Evolutionary conservation across 2,113 vertebrate genomes (phyloP).

Genomic region (Oncorhynchus keta): DNA sequence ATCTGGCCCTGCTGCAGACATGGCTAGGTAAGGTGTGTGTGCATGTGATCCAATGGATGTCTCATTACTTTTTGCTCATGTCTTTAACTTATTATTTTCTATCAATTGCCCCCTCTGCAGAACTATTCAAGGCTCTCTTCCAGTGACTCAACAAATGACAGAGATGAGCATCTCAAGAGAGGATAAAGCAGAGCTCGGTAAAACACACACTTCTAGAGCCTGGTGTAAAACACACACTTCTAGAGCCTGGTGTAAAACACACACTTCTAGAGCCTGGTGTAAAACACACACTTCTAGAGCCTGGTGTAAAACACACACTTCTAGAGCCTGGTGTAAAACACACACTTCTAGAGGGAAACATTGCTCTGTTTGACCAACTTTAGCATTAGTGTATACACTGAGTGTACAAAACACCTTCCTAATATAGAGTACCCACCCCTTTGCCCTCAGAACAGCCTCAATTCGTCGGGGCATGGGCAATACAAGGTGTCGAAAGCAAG

Average conservation of each 20-base stretch:
- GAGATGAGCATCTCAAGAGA: constrained; percentile 99
- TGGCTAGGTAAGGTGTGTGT: constrained; percentile 60
- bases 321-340: constrained; percentile 79
- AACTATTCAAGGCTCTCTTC: constrained; percentile 89
- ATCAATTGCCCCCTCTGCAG: constrained; percentile 62
- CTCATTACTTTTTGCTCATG: neutral
- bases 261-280: constrained; percentile 79
- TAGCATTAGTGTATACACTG: neutral
- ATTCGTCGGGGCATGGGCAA: too few species aligned
- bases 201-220: constrained; percentile 50
- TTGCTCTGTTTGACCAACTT: constrained; percentile 23
- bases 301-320: constrained; percentile 77
- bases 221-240: constrained; percentile 74
- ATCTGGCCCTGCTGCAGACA: constrained; percentile 83
- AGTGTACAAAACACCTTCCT: too few species aligned
- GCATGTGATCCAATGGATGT: neutral
- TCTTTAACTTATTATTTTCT: neutral
- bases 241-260: constrained; percentile 79
- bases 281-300: constrained; percentile 62
- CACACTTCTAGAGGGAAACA: constrained; percentile 26
- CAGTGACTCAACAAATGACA: constrained; percentile 98
- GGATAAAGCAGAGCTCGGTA: constrained; percentile 91
- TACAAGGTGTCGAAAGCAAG: too few species aligned
- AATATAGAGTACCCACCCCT: too few species aligned
- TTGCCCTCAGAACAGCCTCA: too few species aligned